Base-by-base conservation (phyloP, 1,140 invertebrate species). In the Fopius arisanus region DNA sequence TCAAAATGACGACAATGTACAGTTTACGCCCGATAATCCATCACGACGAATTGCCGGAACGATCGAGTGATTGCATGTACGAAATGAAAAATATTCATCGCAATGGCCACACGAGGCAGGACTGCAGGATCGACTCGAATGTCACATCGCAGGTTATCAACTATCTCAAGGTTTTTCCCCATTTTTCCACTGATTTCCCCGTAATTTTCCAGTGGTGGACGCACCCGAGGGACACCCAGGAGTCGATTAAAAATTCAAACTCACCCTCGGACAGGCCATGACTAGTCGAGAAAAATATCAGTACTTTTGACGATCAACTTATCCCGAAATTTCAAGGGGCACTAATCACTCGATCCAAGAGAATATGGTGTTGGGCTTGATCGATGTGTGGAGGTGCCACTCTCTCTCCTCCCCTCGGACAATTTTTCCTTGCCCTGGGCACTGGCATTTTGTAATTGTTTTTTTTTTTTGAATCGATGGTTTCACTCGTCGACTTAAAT, bases 91-190 rank as follows among this genome's bases (percentile, higher is more conserved):
- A 90, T 86, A 89, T 91, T 78, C 89, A 90, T 74, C 81, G 75
- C 75, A 74, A 74, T 67, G 81, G 85, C 81, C 79, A 83, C 82
- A 79, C 86, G 78, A 77, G 65, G 67, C 79, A 84, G 70, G 81
- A 86, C 80, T 86, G 80, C 77, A 88, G 88, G 70, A 81, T 81
- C 74, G 79, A 82, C 84, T 84, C 90, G 77, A 88, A 90, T 88
- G 90, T 92, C 80, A 87, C 86, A 86, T 87, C 91, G 83, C 90
- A 93, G 91, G 91, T 93, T 92, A 91, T 90, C 85, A 90, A 89
- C 85, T 90, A 92, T 90, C 88, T 92, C 83, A 90, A 92, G 91
- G 91, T 92, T 92, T 76, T 81, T 79, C 69, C 67, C 90, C 85
- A 86, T 86, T 88, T 82, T 84, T 9, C 33, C 7, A 10, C 19